These are phyloP conservation scores for Lacanobia wlatinum DNA, from an alignment of 2,888 invertebrate genomes.

Conservation along the genomic window DNA sequence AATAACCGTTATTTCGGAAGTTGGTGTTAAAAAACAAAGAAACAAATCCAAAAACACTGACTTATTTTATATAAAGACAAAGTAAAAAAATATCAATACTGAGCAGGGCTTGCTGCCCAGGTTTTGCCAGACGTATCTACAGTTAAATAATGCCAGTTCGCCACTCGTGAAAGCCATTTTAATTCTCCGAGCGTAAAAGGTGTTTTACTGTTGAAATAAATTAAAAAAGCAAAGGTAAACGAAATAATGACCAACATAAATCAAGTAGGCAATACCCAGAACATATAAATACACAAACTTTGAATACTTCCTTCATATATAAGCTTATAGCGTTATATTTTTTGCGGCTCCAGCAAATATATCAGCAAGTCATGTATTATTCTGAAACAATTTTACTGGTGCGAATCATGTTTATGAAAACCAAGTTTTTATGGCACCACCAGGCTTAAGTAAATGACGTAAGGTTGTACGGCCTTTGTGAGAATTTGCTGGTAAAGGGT, in stretches of 20 bases:
- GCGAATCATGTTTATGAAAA: slow-evolving; percentile 54
- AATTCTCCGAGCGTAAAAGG: slow-evolving; percentile 12
- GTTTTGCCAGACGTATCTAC: not conserved
- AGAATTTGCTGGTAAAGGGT: not conserved
- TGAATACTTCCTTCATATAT: slow-evolving; percentile 49
- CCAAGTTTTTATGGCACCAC: slow-evolving; percentile 51
- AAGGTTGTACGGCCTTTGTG: slow-evolving; percentile 10
- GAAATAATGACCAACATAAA: slow-evolving; percentile 51
- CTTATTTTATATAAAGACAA: no score
- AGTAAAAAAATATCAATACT: not conserved
- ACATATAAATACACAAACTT: slow-evolving; percentile 52
- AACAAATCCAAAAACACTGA: no score
- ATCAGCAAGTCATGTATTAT: slow-evolving; percentile 53
- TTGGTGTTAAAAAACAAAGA: no score
- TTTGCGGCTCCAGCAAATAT: slow-evolving; percentile 35
- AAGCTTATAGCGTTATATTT: slow-evolving; percentile 43
- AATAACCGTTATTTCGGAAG: no score
- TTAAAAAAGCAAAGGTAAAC: slow-evolving; percentile 28
- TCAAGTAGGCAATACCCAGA: slow-evolving; percentile 45
- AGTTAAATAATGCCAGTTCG: not conserved
- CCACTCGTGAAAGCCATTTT: not conserved
- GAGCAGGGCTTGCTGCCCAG: no score
- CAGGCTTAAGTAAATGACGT: slow-evolving; percentile 37
- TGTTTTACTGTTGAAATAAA: slow-evolving; percentile 32
- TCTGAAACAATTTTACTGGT: slow-evolving; percentile 55